phyloP scores from a whole-genome alignment of 2,113 vertebrate genomes.

The Mus musculus region DNA sequence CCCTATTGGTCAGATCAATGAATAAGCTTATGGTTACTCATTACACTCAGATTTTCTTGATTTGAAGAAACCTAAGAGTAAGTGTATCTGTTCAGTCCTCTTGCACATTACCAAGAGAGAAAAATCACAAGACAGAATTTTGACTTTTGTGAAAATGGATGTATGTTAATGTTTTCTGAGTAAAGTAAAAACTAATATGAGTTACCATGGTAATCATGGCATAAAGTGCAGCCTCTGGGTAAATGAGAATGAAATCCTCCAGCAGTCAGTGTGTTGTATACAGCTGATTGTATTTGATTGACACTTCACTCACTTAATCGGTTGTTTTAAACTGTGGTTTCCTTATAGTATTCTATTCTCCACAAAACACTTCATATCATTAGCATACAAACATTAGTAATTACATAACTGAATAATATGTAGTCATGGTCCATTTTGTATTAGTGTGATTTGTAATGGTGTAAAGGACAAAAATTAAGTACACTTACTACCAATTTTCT shows the following conservation, averaged over 20 bases:
- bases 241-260: rapidly evolving
- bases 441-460: background rate
- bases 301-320: background rate
- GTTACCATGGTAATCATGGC: background rate
- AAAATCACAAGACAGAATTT: background rate
- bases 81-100: too few species aligned
- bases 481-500: background rate
- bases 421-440: background rate
- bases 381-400: background rate
- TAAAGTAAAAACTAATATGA: background rate
- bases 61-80: too few species aligned
- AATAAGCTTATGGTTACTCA: too few species aligned
- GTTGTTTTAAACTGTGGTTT: background rate
- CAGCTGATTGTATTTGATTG: background rate
- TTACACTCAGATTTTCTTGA: too few species aligned
- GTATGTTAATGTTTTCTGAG: background rate
- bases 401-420: background rate
- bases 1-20: too few species aligned
- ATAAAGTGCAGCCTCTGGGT: rapidly evolving
- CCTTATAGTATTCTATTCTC: background rate
- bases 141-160: too few species aligned
- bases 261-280: background rate
- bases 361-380: background rate
- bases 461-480: background rate
- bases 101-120: background rate